Percentiles rank a stretch among this genome's conserved stretches.
These are phyloP conservation scores for Anastrepha ludens DNA, from an alignment of 1,140 invertebrate species.

Conservation along the genomic window DNA sequence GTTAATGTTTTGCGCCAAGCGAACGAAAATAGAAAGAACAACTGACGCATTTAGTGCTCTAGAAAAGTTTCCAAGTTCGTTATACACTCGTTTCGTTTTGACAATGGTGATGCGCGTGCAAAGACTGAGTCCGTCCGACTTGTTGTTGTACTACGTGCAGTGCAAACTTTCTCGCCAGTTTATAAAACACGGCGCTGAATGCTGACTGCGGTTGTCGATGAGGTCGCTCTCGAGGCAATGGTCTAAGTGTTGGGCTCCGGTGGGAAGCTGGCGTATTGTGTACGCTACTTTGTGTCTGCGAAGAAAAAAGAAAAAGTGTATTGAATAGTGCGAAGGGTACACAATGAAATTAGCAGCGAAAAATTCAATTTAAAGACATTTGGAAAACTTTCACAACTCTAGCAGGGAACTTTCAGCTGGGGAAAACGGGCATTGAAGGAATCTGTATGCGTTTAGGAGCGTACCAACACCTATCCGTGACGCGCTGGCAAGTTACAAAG, in stretches of 20 bases:
- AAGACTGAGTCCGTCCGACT: background rate
- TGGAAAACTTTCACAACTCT: background rate
- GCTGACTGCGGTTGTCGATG: background rate
- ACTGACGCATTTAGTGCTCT: conserved; percentile 33
- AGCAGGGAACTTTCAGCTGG: background rate
- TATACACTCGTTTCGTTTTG: conserved; percentile 24
- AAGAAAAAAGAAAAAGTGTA: background rate
- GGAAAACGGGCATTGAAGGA: background rate
- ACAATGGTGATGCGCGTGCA: background rate
- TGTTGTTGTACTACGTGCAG: background rate
- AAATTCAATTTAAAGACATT: conserved; percentile 38
- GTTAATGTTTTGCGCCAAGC: background rate
- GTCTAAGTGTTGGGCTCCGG: conserved; percentile 12
- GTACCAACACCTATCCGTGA: no score
- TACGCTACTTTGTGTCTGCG: background rate
- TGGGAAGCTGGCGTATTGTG: conserved; percentile 16
- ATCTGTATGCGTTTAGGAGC: background rate
- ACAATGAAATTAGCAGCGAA: conserved; percentile 24
- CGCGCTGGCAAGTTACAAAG: no score
- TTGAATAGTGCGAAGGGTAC: background rate
- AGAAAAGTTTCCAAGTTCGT: conserved; percentile 50
- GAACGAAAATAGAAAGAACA: conserved; percentile 15
- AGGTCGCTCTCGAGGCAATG: background rate
- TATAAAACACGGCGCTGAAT: background rate
- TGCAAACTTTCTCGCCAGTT: conserved; percentile 23